These are phyloP conservation scores for Gavialis gangeticus DNA, from an alignment of 2,113 vertebrate genomes.

Conservation along the genomic window DNA sequence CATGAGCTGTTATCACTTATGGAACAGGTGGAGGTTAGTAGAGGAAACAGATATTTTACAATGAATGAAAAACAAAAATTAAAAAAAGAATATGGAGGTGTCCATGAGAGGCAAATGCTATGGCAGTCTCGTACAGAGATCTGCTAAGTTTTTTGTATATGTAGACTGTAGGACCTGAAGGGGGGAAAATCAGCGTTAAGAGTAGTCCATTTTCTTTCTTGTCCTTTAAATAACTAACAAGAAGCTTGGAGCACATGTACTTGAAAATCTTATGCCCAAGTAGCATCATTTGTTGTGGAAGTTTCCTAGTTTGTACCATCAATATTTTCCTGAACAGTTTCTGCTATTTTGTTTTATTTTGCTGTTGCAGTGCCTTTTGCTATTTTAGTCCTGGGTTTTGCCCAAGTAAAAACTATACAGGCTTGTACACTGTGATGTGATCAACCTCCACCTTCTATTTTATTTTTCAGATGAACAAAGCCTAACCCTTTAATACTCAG, in stretches of 20 bases:
- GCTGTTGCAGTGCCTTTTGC: neutral
- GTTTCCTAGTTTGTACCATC: neutral
- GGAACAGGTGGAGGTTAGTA: too few species aligned
- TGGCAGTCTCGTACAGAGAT: neutral
- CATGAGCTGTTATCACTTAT: too few species aligned
- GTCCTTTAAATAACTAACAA: neutral
- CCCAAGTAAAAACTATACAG: neutral
- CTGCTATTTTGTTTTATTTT: too few species aligned
- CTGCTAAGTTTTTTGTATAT: neutral
- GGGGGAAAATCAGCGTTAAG: neutral
- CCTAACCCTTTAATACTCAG: neutral
- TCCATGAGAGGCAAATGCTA: too few species aligned
- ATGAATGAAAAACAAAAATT: too few species aligned
- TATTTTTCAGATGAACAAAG: neutral
- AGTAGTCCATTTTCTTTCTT: neutral
- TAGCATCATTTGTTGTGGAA: neutral
- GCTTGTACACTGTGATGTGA: neutral
- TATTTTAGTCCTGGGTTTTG: neutral
- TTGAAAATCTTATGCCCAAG: neutral
- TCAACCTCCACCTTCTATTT: neutral
- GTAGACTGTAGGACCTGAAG: neutral
- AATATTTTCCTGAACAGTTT: too few species aligned
- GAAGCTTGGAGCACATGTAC: neutral
- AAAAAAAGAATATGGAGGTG: too few species aligned
- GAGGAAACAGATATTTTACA: too few species aligned